These are phyloP conservation scores for Lottia gigantea DNA, from an alignment of 2,888 invertebrate species.

Conservation along the genomic window DNA sequence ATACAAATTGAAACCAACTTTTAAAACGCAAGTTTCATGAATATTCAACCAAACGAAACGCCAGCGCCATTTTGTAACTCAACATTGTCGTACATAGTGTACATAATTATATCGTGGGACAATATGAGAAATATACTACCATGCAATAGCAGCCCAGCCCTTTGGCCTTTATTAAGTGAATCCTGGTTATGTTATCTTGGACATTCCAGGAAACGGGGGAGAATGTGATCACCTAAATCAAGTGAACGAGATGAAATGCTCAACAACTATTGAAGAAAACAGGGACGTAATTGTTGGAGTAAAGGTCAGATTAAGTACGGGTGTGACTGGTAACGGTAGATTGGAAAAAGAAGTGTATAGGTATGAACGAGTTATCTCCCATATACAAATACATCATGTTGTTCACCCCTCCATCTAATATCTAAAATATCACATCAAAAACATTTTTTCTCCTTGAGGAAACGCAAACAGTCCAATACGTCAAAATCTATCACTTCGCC, in stretches of 20 bases:
- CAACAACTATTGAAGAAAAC: slow-evolving; percentile 43
- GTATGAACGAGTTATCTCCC: slow-evolving; percentile 29
- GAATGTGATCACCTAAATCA: slow-evolving; percentile 59
- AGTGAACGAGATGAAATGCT: slow-evolving; percentile 46
- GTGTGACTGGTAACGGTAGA: slow-evolving; percentile 46
- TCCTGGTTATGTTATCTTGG: background rate
- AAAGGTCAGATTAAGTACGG: slow-evolving; percentile 51
- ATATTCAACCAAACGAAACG: no score
- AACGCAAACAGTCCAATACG: no score
- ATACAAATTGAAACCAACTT: no score
- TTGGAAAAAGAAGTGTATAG: slow-evolving; percentile 56
- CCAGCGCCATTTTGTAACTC: no score
- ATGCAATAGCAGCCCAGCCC: no score
- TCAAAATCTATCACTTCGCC: no score
- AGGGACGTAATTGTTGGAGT: slow-evolving; percentile 58
- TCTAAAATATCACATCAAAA: no score
- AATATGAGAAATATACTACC: no score
- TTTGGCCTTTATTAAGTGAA: background rate
- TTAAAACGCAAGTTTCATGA: no score
- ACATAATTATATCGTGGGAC: background rate
- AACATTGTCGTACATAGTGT: background rate
- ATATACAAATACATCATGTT: background rate
- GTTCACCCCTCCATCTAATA: no score
- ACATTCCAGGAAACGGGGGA: slow-evolving; percentile 47
- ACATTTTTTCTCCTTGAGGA: no score